Percentiles rank a stretch among this genome's conserved stretches.
Conservation (phyloP, 2,888 invertebrate genomes). For the Cheilosia urbana region DNA sequence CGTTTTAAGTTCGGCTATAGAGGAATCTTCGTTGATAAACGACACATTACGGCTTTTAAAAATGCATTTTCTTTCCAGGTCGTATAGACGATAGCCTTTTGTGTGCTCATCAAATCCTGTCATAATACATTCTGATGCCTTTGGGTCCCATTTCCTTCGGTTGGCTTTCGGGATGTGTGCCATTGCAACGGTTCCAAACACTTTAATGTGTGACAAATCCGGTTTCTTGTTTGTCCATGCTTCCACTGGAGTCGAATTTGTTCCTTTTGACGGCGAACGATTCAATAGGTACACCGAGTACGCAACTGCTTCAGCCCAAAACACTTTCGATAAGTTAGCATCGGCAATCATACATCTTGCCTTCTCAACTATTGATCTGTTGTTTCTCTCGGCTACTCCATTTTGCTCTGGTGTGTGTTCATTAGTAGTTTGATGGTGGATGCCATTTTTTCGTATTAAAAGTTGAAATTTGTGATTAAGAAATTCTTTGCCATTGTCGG, state of each 20-base stretch:
- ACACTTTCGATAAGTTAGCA: slow-evolving; percentile 5
- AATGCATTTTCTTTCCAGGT: neutral
- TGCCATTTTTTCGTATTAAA: no score
- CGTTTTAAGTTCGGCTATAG: no score
- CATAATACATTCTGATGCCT: slow-evolving; percentile 52
- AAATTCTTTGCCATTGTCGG: no score
- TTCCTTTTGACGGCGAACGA: slow-evolving; percentile 4
- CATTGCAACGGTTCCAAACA: neutral
- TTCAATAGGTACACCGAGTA: slow-evolving; percentile 16
- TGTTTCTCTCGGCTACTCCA: slow-evolving; percentile 16
- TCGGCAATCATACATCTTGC: slow-evolving; percentile 8
- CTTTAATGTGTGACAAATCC: no score
- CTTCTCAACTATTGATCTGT: slow-evolving; percentile 30
- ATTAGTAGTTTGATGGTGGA: no score
- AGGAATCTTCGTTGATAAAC: no score
- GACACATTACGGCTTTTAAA: no score
- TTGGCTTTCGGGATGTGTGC: slow-evolving; percentile 31
- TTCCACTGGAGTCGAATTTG: neutral
- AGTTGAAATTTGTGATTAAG: no score
- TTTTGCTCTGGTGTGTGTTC: neutral
- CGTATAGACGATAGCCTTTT: slow-evolving; percentile 59
- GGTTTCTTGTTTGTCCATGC: slow-evolving; percentile 6
- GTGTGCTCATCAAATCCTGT: slow-evolving; percentile 58
- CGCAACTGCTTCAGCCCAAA: slow-evolving; percentile 16
- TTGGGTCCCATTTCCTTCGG: no score